Percentiles rank a stretch among this genome's conserved stretches.
Evolutionary conservation across 2,888 invertebrate species (phyloP).

Genomic region (Lymantria dispar): DNA sequence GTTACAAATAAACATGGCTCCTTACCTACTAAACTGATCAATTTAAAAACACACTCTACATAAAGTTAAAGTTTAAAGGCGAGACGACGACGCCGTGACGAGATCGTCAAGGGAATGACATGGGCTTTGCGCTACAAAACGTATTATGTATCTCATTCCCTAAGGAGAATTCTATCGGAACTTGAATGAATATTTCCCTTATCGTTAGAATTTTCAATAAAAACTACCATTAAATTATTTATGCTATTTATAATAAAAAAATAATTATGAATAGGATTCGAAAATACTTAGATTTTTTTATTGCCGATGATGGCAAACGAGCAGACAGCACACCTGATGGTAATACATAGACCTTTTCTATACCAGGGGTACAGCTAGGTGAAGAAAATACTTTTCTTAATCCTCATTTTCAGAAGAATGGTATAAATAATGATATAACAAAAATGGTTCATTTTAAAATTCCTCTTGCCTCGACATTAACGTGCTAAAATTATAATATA

Average conservation of each 20-base stretch:
- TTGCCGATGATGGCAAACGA: no score
- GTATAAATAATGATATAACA: no score
- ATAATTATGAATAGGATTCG: no score
- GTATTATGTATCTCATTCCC: slow-evolving; percentile 30
- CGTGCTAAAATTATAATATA: neutral
- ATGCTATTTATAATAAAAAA: neutral
- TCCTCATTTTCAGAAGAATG: no score
- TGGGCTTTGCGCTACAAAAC: slow-evolving; percentile 32
- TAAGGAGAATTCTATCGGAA: slow-evolving; percentile 22
- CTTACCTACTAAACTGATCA: slow-evolving; percentile 23
- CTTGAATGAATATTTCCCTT: slow-evolving; percentile 25
- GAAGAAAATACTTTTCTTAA: no score
- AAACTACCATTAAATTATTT: neutral
- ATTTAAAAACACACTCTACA: slow-evolving; percentile 27
- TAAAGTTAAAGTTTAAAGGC: slow-evolving; percentile 25
- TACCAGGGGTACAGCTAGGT: no score
- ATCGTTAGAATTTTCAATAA: slow-evolving; percentile 26
- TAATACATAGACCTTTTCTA: no score
- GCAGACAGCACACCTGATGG: no score
- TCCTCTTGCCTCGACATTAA: neutral
- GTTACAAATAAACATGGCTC: slow-evolving; percentile 9
- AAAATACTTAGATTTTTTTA: no score
- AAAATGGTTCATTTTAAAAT: neutral
- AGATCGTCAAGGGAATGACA: slow-evolving; percentile 25
- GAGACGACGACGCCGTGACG: slow-evolving; percentile 27